Base-by-base conservation (phyloP, 2,113 vertebrate genomes). In the Paracanthobrama guichenoti region DNA sequence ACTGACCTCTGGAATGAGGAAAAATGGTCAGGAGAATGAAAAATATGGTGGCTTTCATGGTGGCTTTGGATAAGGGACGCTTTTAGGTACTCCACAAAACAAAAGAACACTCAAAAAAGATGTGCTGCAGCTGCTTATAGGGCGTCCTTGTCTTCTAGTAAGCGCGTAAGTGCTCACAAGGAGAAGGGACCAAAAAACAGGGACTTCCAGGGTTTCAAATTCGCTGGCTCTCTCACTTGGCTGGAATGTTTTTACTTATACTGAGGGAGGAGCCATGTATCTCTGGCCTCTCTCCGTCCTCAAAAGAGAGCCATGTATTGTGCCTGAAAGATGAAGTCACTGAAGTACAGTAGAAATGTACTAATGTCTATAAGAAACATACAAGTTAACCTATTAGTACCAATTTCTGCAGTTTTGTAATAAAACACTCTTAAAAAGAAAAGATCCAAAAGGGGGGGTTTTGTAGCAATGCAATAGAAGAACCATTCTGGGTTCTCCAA, bases 191-290 rank as follows among this genome's bases (percentile, higher is more conserved):
- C 53, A 50, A 67, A 67, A 39, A 86, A 80, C 74, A 67, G 50
- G 86, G 87, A 87, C 74, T 87, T 84, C 55, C 86, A 80, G 88
- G 90, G 91, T 92, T 90, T 90, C 88, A 53, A 78, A 88, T 87
- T 93, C 89, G 89, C 88, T 88, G 86, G 88, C 89, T 73, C 87
- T 84, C 91, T 91, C 86, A 83, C 88, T 92, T 88, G 84, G 89
- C 92, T 93, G 94, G 93, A 95, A 94, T 95, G 94, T 95, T 95
- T 95, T 94, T 87, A 89, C 92, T 91, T 92, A 94, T 71, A 90
- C 90, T 90, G 90, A 91, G 92, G 94, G 94, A 94, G 94, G 94
- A 94, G 94, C 91, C 87, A 86, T 86, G 76, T 2, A 87, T 87
- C 87, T 90, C 88, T 89, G 77, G 83, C 79, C 85, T 87, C 90